Percentiles rank a stretch among this genome's conserved stretches.
phyloP scores from a whole-genome alignment of 2,113 vertebrate species.

The Mus pahari region DNA sequence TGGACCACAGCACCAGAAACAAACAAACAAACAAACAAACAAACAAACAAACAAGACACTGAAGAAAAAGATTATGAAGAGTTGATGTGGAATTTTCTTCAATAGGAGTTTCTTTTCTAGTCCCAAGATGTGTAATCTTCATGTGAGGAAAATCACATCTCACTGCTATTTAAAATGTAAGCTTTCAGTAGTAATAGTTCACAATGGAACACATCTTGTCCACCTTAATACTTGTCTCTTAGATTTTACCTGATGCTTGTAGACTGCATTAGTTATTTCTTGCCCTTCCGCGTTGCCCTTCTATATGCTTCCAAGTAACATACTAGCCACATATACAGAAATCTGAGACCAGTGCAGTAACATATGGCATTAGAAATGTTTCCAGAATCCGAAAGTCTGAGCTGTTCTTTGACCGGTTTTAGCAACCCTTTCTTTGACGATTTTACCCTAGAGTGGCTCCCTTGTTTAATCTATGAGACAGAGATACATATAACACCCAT shows the following conservation, averaged over 20 bases:
- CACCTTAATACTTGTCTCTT: neutral
- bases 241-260: neutral
- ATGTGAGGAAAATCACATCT: conserved; percentile 12
- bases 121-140: neutral
- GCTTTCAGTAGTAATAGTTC: neutral
- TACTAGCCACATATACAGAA: neutral
- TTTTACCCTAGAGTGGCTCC: neutral
- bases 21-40: too few relatives aligned
- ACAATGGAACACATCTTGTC: neutral
- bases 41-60: neutral
- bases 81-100: neutral
- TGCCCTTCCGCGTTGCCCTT: neutral
- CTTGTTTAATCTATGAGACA: neutral
- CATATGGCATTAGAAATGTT: neutral
- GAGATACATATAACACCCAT: neutral
- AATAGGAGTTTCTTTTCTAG: neutral
- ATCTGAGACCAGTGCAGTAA: neutral
- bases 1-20: neutral
- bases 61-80: neutral
- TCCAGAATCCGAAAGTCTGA: neutral
- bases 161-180: conserved; percentile 15
- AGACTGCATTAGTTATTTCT: neutral
- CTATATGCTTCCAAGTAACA: neutral
- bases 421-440: neutral
- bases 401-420: neutral